These are phyloP conservation scores for Microctonus brassicae DNA, from an alignment of 2,888 invertebrate species.

Conservation along the genomic window DNA sequence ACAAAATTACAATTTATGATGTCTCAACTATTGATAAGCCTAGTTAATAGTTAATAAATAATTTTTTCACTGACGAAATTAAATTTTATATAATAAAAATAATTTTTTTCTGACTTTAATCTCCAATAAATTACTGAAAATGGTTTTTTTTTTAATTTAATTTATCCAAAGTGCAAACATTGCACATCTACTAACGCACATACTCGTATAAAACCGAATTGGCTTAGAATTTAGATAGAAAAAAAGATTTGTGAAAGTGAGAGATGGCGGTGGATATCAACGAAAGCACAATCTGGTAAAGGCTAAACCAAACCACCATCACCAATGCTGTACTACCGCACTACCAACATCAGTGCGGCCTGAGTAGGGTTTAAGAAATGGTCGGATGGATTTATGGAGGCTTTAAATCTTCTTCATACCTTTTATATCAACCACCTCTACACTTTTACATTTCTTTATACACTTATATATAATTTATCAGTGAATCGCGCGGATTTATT, in stretches of 20 bases:
- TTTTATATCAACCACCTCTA: conserved; percentile 34
- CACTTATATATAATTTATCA: conserved; percentile 20
- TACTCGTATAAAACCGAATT: conserved; percentile 7
- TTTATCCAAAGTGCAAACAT: conserved; percentile 8
- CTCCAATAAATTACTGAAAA: too few relatives aligned
- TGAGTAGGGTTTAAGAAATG: conserved; percentile 60
- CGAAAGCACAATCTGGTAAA: conserved; percentile 64
- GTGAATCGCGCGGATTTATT: background rate
- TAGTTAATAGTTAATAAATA: too few relatives aligned
- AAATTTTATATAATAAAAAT: too few relatives aligned
- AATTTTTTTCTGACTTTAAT: too few relatives aligned
- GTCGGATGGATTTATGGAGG: conserved; percentile 61
- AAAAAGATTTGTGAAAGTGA: conserved; percentile 18
- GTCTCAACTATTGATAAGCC: too few relatives aligned
- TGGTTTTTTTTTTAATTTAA: background rate
- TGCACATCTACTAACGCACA: background rate
- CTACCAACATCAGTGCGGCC: conserved; percentile 10
- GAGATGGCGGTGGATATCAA: conserved; percentile 45
- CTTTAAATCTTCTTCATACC: conserved; percentile 59
- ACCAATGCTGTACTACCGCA: background rate
- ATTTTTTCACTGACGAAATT: too few relatives aligned
- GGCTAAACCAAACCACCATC: conserved; percentile 46
- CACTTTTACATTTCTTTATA: conserved; percentile 24
- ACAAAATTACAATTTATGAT: too few relatives aligned
- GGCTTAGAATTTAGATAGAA: background rate